Evolutionary conservation across 2,113 vertebrate species (phyloP).

Genomic region (Rattus rattus): DNA sequence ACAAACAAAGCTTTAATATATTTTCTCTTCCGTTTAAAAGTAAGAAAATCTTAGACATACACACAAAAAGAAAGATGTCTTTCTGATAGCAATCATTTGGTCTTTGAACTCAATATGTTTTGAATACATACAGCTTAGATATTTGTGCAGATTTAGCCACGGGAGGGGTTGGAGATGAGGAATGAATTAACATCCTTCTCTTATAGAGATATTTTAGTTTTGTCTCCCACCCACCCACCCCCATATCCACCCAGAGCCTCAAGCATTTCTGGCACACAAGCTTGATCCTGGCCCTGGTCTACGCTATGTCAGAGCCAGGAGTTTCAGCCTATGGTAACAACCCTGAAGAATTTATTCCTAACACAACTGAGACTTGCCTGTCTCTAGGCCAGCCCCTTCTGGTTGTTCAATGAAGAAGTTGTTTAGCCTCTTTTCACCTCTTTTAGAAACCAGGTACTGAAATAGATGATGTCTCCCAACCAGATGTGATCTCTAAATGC

Average conservation of each 20-base stretch:
- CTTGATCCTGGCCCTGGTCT: too few species aligned
- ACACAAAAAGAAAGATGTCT: background rate
- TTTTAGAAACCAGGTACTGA: background rate
- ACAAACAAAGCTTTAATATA: background rate
- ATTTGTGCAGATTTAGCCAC: constrained; percentile 37
- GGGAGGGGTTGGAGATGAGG: background rate
- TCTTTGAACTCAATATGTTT: background rate
- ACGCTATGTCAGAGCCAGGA: background rate
- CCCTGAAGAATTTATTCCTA: background rate
- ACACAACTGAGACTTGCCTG: background rate
- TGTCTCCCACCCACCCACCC: background rate
- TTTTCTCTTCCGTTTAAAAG: constrained; percentile 59
- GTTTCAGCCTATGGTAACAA: background rate
- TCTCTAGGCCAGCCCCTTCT: background rate
- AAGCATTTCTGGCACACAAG: too few species aligned
- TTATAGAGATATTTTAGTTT: constrained; percentile 43
- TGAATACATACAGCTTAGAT: constrained; percentile 47
- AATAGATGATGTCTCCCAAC: background rate
- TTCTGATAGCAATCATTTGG: background rate
- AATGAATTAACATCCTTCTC: constrained; percentile 16
- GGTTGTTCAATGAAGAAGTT: background rate
- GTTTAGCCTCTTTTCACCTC: background rate
- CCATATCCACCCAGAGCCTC: background rate
- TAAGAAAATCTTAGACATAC: constrained; percentile 49
- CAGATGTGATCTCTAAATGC: constrained; percentile 1